phyloP scores from a whole-genome alignment of 1,140 invertebrate species.

The Dysdera silvatica region DNA sequence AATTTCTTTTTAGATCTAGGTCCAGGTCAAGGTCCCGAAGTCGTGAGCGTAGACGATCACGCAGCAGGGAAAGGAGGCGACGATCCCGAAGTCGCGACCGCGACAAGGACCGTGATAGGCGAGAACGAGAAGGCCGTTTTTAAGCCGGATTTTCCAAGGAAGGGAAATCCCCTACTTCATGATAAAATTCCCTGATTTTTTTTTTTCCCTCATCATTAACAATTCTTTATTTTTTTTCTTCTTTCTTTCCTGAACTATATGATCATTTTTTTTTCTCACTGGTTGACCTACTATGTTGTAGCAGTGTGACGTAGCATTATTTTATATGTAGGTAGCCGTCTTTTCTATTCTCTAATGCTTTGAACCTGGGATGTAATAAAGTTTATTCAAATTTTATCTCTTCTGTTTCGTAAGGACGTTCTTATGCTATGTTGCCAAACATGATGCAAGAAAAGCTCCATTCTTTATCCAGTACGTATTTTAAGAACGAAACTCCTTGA shows the following conservation, averaged over 20 bases:
- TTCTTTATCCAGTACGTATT: too few relatives aligned
- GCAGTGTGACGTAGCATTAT: too few relatives aligned
- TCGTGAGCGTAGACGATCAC: conserved; percentile 21
- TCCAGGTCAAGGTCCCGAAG: conserved; percentile 23
- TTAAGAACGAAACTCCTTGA: too few relatives aligned
- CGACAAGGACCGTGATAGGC: conserved; percentile 5
- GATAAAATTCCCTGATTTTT: not conserved
- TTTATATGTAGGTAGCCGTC: too few relatives aligned
- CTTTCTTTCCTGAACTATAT: not conserved
- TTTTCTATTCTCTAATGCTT: too few relatives aligned
- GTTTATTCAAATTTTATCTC: too few relatives aligned
- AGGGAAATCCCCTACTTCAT: too few relatives aligned
- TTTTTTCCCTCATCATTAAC: not conserved
- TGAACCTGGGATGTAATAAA: too few relatives aligned
- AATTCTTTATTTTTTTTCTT: not conserved
- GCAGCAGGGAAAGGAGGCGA: conserved; percentile 34
- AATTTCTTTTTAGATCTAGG: conserved; percentile 2
- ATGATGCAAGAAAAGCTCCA: too few relatives aligned
- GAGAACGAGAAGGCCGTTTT: conserved; percentile 26
- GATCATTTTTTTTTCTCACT: not conserved
- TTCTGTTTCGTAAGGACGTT: too few relatives aligned
- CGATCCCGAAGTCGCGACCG: conserved; percentile 9
- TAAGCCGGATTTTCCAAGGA: not conserved
- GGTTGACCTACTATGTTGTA: too few relatives aligned
- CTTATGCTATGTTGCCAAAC: too few relatives aligned